Evolutionary conservation across 2,797 vertebrate species (phyloP).

Genomic region (Allochrocebus solatus): DNA sequence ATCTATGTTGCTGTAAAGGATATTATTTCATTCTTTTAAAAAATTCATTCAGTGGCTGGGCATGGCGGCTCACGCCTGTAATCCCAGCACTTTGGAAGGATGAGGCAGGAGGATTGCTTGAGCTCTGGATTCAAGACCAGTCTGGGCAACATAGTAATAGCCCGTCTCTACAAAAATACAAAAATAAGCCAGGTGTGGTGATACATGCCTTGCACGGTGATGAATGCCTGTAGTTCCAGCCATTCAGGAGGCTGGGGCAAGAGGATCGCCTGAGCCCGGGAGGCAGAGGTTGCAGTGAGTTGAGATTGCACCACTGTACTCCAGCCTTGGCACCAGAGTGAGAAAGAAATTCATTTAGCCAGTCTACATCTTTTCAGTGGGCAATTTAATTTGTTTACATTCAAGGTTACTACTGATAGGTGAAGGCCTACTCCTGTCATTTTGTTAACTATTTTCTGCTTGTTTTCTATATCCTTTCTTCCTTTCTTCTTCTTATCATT

Average conservation of each 20-base stretch:
- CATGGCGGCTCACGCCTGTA: background rate
- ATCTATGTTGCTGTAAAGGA: background rate
- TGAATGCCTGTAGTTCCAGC: background rate
- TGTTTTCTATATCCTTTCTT: background rate
- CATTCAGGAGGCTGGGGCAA: background rate
- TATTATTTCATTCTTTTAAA: background rate
- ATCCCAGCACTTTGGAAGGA: background rate
- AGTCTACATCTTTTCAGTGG: background rate
- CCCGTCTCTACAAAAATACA: background rate
- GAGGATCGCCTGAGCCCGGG: background rate
- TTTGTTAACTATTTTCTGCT: background rate
- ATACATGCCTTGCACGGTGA: background rate
- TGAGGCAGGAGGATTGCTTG: background rate
- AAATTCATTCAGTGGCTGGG: background rate
- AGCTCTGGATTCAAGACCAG: background rate
- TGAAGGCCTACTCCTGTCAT: background rate
- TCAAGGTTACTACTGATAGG: background rate
- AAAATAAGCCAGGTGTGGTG: background rate
- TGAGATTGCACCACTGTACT: background rate
- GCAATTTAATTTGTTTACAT: background rate
- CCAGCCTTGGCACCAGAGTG: background rate
- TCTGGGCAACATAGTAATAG: background rate
- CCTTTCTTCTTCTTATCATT: background rate
- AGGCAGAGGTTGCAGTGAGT: background rate
- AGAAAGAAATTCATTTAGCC: background rate